Conservation (phyloP, 2,888 invertebrate genomes). For the Adelphocoris suturalis region DNA sequence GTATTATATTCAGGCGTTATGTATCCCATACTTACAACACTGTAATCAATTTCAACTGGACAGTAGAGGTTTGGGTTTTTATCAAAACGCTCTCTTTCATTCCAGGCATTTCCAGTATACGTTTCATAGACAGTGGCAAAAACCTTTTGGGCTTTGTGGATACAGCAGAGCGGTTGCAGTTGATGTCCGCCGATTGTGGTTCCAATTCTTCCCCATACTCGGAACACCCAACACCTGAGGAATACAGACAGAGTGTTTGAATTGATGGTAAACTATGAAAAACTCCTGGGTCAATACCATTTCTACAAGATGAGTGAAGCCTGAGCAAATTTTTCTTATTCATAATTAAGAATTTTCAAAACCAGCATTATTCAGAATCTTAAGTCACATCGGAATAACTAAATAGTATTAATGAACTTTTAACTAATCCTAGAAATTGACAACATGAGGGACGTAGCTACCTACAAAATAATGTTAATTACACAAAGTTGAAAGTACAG, state of each 20-base stretch:
- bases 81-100: slow-evolving; percentile 78
- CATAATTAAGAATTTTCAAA: too few species aligned
- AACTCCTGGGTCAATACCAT: too few species aligned
- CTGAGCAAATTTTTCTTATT: too few species aligned
- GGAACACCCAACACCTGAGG: slow-evolving; percentile 87
- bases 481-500: too few species aligned
- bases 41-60: slow-evolving; percentile 94
- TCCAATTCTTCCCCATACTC: slow-evolving; percentile 98
- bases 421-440: too few species aligned
- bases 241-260: background rate
- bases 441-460: too few species aligned
- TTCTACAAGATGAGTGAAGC: too few species aligned
- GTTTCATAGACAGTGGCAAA: slow-evolving; percentile 83
- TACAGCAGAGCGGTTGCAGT: slow-evolving; percentile 80
- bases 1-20: background rate
- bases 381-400: too few species aligned
- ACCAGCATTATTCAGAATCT: too few species aligned
- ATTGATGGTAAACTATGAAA: too few species aligned
- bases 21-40: slow-evolving; percentile 30
- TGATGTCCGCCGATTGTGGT: slow-evolving; percentile 92
- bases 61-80: slow-evolving; percentile 87
- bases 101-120: slow-evolving; percentile 92
- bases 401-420: too few species aligned
- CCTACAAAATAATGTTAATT: too few species aligned
- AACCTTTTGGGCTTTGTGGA: slow-evolving; percentile 82